Base-by-base conservation (phyloP, 2,113 vertebrate genomes). In the Tautogolabrus adspersus region DNA sequence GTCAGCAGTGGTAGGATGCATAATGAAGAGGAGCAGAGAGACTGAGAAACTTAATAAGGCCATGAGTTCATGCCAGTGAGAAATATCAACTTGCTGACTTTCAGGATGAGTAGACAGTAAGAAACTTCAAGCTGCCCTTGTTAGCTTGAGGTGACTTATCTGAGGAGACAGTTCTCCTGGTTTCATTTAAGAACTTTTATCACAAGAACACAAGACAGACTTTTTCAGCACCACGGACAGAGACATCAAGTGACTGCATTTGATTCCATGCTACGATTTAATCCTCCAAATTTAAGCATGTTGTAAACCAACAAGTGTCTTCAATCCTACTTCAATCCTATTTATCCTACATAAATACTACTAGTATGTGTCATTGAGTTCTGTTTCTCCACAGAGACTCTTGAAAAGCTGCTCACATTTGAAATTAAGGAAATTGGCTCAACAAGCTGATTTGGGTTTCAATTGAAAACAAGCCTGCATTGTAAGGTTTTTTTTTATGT, bases 181-280 rank as follows among this genome's bases (percentile, higher is more conserved):
- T 22, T 34, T n/a, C 22, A 22, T 26, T 60, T 5, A 1, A 15
- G 22, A 46, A 15, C 12, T 67, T 60, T 46, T 37, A 66, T 46
- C 26, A 47, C 40, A 19, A 52, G 18, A 18, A 30, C 67, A 42
- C 40, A 10, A 42, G 40, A 7, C 15, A 19, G 7, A 23, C 4
- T 8, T 30, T 13, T 72, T 65, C 56, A 61, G 63, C 47, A 66
- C 56, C 56, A 79, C 16, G 57, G 69, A 79, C 11, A 71, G 62
- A 46, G 69, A 38, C 69, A 19, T 5, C 5, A 13, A 60, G 2
- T 11, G n/a, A 11, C 26, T 23, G 19, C 16, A 11, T 54, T 23
- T 15, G 47, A 47, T 70, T 56, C 13, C 18, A 49, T 49, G 0
- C 47, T 49, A 6, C 47, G 19, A 18, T 19, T 19, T 1, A 8